Conservation (phyloP, 2,113 vertebrate species). For the Burhinus oedicnemus region DNA sequence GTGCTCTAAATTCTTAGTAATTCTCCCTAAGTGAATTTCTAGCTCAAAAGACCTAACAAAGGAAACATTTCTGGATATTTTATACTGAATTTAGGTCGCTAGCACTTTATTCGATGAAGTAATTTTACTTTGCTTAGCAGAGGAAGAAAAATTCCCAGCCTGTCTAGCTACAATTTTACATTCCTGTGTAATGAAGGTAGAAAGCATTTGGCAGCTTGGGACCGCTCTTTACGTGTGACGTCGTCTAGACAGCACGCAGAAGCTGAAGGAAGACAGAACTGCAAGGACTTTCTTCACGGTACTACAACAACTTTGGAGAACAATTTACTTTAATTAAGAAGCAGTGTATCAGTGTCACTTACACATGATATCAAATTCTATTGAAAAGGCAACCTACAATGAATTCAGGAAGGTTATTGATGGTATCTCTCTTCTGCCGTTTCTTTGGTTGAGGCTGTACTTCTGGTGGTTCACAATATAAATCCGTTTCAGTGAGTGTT, state of each 20-base stretch:
- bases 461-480: conserved; percentile 88
- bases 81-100: neutral
- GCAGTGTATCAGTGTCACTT: neutral
- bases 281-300: neutral
- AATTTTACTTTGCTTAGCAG: conserved; percentile 13
- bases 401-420: conserved; percentile 88
- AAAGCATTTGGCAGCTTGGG: neutral
- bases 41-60: neutral
- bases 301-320: neutral
- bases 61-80: conserved; percentile 25
- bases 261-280: neutral
- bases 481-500: conserved; percentile 87
- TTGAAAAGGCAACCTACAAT: conserved; percentile 77
- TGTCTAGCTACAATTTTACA: neutral
- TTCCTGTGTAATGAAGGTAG: neutral
- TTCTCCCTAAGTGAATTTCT: neutral
- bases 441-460: conserved; percentile 83
- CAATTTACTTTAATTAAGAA: neutral
- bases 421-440: conserved; percentile 86
- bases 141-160: neutral
- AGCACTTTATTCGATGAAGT: neutral
- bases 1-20: neutral
- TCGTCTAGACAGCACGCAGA: neutral
- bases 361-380: neutral
- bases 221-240: accelerated